Evolutionary conservation across 2,888 invertebrate species (phyloP).

Genomic region (Pinctada fucata): DNA sequence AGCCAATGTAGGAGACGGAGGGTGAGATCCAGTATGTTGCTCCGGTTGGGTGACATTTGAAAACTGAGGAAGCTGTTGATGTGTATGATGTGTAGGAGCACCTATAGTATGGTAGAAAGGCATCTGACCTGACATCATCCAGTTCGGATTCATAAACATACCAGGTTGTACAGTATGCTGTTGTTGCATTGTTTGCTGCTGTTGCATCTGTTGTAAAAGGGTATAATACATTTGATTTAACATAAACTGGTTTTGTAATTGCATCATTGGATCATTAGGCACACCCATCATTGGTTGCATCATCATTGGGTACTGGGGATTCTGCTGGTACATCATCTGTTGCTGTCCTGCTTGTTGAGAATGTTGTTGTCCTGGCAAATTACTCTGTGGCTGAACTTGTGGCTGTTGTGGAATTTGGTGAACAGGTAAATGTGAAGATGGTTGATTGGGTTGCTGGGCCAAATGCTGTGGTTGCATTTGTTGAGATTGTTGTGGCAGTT

Average conservation of each 20-base stretch:
- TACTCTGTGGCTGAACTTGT: constrained; percentile 31
- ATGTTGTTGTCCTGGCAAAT: constrained; percentile 19
- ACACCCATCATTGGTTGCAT: constrained; percentile 45
- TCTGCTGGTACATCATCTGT: constrained; percentile 27
- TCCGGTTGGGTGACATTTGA: constrained; percentile 8
- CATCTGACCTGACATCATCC: constrained; percentile 51
- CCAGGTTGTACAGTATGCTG: constrained; percentile 39
- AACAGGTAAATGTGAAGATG: background rate
- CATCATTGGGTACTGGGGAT: constrained; percentile 42
- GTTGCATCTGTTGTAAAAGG: constrained; percentile 42
- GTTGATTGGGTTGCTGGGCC: background rate
- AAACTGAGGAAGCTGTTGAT: constrained; percentile 19
- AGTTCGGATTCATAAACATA: constrained; percentile 47
- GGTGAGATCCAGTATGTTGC: constrained; percentile 48
- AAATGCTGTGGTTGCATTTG: constrained; percentile 7
- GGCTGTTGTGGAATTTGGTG: constrained; percentile 21
- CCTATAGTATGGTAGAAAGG: constrained; percentile 45
- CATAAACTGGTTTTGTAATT: constrained; percentile 49
- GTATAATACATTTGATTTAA: constrained; percentile 44
- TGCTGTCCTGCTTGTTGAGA: constrained; percentile 28
- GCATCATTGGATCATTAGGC: constrained; percentile 46
- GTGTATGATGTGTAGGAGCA: constrained; percentile 32
- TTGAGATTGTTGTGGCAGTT: constrained; percentile 13
- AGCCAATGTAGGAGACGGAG: constrained; percentile 62
- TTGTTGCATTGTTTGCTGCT: constrained; percentile 32